These are phyloP conservation scores for Tragelaphus eurycerus DNA, from an alignment of 2,797 vertebrate genomes.

Conservation along the genomic window DNA sequence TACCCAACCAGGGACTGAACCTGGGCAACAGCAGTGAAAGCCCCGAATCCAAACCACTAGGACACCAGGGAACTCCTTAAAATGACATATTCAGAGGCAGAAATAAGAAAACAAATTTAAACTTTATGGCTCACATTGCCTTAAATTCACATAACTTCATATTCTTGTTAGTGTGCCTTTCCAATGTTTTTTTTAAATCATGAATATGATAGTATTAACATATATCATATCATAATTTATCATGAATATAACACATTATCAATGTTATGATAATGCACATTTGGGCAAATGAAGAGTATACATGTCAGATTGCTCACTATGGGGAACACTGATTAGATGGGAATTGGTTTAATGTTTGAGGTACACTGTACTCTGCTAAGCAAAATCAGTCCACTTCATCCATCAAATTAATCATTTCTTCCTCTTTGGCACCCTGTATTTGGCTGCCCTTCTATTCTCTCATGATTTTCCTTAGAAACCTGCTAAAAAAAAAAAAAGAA, in stretches of 20 bases:
- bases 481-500: not conserved
- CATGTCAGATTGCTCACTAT: not conserved
- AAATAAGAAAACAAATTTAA: constrained; percentile 16
- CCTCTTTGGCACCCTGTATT: not conserved
- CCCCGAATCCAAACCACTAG: not conserved
- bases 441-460: not conserved
- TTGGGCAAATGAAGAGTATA: not conserved
- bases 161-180: not conserved
- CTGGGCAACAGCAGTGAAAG: not conserved
- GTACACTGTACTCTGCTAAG: not conserved
- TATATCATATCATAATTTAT: not conserved
- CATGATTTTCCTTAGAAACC: not conserved
- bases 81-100: not conserved
- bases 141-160: constrained; percentile 16
- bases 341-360: not conserved
- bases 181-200: not conserved
- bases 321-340: not conserved
- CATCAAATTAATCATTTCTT: not conserved
- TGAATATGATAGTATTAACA: not conserved
- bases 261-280: not conserved
- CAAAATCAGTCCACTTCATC: not conserved
- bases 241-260: not conserved
- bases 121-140: not conserved
- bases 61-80: not conserved
- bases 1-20: not conserved